These are phyloP conservation scores for Acanthis flammea DNA, from an alignment of 2,797 vertebrate species.

Conservation along the genomic window DNA sequence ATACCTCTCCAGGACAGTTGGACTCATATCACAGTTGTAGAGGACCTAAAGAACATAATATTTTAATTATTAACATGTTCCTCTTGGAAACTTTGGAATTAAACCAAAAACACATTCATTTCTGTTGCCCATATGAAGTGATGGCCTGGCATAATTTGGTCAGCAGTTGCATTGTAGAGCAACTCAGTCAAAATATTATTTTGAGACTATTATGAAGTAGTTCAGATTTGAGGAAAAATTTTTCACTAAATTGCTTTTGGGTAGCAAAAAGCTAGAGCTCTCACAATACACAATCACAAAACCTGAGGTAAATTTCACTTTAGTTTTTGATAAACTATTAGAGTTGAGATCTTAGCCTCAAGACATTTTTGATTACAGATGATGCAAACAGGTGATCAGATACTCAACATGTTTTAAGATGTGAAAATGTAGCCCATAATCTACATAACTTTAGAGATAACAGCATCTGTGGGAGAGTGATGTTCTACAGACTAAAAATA, in stretches of 20 bases:
- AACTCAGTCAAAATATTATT: not conserved
- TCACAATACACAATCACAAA: not conserved
- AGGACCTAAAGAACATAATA: not conserved
- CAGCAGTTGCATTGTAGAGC: not conserved
- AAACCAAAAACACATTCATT: not conserved
- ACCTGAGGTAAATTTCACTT: not conserved
- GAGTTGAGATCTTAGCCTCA: not conserved
- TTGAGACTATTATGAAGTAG: not conserved
- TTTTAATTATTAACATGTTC: not conserved
- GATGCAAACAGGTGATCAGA: not conserved
- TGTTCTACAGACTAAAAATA: not conserved
- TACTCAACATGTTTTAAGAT: not conserved
- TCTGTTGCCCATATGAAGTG: not conserved
- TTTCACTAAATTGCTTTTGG: not conserved
- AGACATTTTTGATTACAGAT: not conserved
- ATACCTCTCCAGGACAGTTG: not conserved
- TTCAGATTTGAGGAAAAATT: not conserved
- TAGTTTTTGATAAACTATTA: not conserved
- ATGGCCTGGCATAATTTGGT: not conserved
- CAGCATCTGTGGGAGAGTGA: not conserved
- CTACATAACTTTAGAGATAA: not conserved
- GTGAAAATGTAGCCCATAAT: not conserved
- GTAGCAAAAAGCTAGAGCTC: not conserved
- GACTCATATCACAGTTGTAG: not conserved
- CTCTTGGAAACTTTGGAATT: not conserved